Percentiles rank a stretch among this genome's conserved stretches.
These are phyloP conservation scores for Synanthedon myopaeformis DNA, from an alignment of 2,888 invertebrate genomes.

Conservation along the genomic window DNA sequence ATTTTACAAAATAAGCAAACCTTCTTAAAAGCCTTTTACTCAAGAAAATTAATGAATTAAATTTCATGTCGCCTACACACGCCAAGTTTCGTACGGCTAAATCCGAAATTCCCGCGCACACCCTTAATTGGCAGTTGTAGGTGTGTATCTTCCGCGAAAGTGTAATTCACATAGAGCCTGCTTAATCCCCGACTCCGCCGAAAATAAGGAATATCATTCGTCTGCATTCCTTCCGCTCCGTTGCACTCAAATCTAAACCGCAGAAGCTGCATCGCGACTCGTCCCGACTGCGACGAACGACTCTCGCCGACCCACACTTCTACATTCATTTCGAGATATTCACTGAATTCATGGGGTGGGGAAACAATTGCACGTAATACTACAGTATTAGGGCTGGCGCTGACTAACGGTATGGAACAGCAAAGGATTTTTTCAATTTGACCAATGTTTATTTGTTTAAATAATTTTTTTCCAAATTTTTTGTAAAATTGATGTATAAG, in stretches of 20 bases:
- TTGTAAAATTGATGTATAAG: too few relatives aligned
- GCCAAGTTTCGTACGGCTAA: background rate
- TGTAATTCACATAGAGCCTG: constrained; percentile 17
- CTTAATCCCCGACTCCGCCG: constrained; percentile 18
- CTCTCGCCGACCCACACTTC: background rate
- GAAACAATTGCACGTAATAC: too few relatives aligned
- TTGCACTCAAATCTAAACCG: constrained; percentile 21
- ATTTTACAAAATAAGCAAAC: too few relatives aligned
- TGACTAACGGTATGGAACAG: too few relatives aligned
- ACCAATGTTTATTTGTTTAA: too few relatives aligned
- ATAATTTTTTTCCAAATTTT: too few relatives aligned
- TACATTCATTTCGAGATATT: background rate
- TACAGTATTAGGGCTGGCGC: too few relatives aligned
- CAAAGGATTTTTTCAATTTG: too few relatives aligned
- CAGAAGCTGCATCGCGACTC: constrained; percentile 10
- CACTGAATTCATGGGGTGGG: background rate
- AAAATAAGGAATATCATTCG: constrained; percentile 24
- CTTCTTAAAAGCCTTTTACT: too few relatives aligned
- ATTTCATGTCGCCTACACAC: background rate
- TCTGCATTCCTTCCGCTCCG: constrained; percentile 25
- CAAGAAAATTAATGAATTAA: background rate
- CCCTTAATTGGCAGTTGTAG: constrained; percentile 21
- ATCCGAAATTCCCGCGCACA: constrained; percentile 2
- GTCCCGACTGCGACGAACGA: background rate
- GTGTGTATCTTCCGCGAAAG: constrained; percentile 12